phyloP scores from a whole-genome alignment of 1,140 invertebrate species.

The Listronotus bonariensis region DNA sequence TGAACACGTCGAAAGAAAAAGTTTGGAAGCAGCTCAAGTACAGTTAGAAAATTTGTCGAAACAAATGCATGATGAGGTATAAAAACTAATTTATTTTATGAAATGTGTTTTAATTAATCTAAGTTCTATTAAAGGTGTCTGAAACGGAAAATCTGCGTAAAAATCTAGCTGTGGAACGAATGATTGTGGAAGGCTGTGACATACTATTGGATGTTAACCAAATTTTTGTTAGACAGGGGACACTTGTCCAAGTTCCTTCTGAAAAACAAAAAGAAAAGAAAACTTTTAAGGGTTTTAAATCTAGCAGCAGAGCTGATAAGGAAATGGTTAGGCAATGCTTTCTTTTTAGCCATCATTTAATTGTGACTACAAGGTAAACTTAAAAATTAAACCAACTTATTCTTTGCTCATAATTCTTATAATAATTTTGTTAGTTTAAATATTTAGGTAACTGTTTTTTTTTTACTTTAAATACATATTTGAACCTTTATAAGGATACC shows the following conservation, averaged over 20 bases:
- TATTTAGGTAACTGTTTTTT: too few species aligned
- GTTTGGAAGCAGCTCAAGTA: constrained; percentile 84
- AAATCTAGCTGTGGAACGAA: constrained; percentile 90
- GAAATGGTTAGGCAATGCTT: constrained; percentile 79
- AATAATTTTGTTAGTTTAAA: too few species aligned
- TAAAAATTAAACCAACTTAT: too few species aligned
- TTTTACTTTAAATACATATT: too few species aligned
- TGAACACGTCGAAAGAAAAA: constrained; percentile 92
- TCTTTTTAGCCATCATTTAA: constrained; percentile 83
- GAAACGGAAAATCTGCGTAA: constrained; percentile 94
- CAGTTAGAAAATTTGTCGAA: constrained; percentile 88
- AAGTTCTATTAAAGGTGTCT: constrained; percentile 70
- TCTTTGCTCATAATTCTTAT: too few species aligned
- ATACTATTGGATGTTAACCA: constrained; percentile 93
- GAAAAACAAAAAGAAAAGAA: constrained; percentile 67
- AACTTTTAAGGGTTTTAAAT: constrained; percentile 65
- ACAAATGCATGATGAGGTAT: constrained; percentile 80
- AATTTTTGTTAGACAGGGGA: constrained; percentile 84
- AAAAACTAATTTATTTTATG: background rate
- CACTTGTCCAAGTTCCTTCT: constrained; percentile 69
- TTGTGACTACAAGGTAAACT: constrained; percentile 71
- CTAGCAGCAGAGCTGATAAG: constrained; percentile 63
- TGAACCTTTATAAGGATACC: too few species aligned
- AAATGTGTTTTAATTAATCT: background rate
- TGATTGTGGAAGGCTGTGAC: constrained; percentile 95